Evolutionary conservation across 2,113 vertebrate genomes (phyloP).

Genomic region (Rousettus leschenaultii): DNA sequence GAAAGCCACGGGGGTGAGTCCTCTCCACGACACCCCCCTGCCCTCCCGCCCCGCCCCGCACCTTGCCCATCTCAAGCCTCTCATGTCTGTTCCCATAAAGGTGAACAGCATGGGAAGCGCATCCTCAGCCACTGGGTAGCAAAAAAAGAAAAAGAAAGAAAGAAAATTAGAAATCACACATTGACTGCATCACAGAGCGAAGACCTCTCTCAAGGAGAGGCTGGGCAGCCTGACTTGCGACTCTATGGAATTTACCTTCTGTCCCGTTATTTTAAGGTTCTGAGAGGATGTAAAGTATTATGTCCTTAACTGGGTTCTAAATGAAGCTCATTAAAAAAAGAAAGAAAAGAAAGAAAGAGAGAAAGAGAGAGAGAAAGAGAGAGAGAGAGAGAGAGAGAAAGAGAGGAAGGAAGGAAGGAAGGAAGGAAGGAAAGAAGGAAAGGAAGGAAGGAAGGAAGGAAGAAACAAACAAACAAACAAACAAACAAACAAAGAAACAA

Average conservation of each 20-base stretch:
- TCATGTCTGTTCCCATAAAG: neutral
- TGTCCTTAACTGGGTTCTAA: neutral
- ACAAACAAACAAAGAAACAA: neutral
- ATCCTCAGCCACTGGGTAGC: neutral
- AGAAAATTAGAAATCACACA: neutral
- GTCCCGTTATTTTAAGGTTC: neutral
- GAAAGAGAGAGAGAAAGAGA: no score
- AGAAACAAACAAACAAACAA: no score
- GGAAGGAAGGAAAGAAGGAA: no score
- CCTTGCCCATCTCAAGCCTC: no score
- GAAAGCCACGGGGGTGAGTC: constrained; percentile 94
- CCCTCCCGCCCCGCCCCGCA: neutral
- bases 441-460: no score
- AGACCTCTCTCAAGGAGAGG: neutral
- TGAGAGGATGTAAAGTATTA: neutral
- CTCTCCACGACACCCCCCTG: neutral
- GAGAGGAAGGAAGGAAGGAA: no score
- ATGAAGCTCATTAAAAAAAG: neutral
- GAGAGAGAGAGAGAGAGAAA: no score
- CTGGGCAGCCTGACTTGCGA: neutral
- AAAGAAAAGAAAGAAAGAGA: no score
- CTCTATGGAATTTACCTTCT: neutral
- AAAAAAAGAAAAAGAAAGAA: neutral
- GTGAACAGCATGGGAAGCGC: neutral
- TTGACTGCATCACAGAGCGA: neutral